These are phyloP conservation scores for Archips xylosteana DNA, from an alignment of 2,888 invertebrate species.

Conservation along the genomic window DNA sequence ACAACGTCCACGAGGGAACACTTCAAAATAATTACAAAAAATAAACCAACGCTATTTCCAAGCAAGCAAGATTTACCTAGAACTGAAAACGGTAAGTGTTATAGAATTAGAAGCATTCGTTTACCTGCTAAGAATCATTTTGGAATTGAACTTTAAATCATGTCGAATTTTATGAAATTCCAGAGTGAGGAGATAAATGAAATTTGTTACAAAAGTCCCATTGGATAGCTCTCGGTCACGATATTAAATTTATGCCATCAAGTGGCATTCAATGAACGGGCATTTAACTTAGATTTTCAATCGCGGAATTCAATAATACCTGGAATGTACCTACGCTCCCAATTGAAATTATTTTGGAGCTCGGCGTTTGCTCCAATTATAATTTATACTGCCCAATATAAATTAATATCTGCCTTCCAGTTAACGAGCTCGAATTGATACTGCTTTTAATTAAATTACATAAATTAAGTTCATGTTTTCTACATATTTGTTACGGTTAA, in stretches of 20 bases:
- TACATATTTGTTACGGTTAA: conserved; percentile 2
- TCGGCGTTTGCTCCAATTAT: conserved; percentile 17
- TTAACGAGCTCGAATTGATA: conserved; percentile 24
- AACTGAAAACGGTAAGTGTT: not conserved
- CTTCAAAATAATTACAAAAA: conserved; percentile 1
- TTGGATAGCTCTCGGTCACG: conserved; percentile 73
- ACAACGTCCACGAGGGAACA: conserved; percentile 5
- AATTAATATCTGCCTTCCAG: conserved; percentile 28
- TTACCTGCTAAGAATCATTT: conserved; percentile 52
- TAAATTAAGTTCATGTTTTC: conserved; percentile 12
- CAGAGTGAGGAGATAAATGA: conserved; percentile 76
- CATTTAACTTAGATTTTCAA: conserved; percentile 76
- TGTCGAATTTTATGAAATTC: conserved; percentile 80
- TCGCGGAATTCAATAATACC: conserved; percentile 68
- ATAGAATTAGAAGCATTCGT: not conserved
- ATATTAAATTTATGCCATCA: conserved; percentile 83
- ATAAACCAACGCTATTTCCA: not conserved
- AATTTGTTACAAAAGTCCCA: conserved; percentile 83
- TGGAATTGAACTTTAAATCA: conserved; percentile 67
- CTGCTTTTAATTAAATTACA: conserved; percentile 25
- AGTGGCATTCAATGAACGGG: conserved; percentile 76
- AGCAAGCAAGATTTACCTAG: not conserved
- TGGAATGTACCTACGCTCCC: conserved; percentile 48
- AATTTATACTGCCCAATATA: conserved; percentile 26
- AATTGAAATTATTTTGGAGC: conserved; percentile 29